Base-by-base conservation (phyloP, 2,888 invertebrate species). In the Spisula subtruncata region DNA sequence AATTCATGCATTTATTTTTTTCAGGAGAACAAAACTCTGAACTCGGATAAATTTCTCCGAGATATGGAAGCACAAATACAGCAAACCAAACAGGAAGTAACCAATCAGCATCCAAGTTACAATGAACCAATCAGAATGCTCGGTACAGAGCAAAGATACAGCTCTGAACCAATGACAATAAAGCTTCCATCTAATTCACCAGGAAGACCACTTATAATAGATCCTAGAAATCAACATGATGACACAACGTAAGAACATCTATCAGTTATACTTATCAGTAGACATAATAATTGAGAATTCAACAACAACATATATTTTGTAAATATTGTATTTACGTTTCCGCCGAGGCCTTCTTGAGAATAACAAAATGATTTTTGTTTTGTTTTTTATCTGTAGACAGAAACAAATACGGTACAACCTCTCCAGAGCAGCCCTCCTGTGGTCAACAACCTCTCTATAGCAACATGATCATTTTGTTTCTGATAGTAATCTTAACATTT, bases 1-100 rank as follows among this genome's bases (percentile, higher is more conserved):
- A 41, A 41, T 41, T 41, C 41, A 41, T 41, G 25, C 29, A 8
- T 29, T 71, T 71, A 29, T 25, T 71, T 14, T 14, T 75, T 75
- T 32, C 86, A 94, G 94, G 94, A 95, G 89, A 88, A 91, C 71
- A 83, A 94, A 60, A 32, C 92, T 48, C 88, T 93, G 48, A 90
- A 93, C 54, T 91, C 93, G 8, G 94, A 93, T 60, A 90, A 87
- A 80, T 90, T 91, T 83, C 88, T 92, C 12, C 85, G 81, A 18
- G 46, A 83, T 35, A 90, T 92, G 89, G 92, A 92, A 32, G 48
- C 87, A 20, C 89, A 91, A 32, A 83, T 92, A 25, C 71, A 84
- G 41, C 89, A 89, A 80, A 89, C 91, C 25, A 92, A 91, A 80
- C 81, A 85, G 16, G 90, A 89, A 54, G 90, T 87, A 54, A 32